Evolutionary conservation across 1,140 invertebrate species (phyloP).

Genomic region (Solenopsis fugax): DNA sequence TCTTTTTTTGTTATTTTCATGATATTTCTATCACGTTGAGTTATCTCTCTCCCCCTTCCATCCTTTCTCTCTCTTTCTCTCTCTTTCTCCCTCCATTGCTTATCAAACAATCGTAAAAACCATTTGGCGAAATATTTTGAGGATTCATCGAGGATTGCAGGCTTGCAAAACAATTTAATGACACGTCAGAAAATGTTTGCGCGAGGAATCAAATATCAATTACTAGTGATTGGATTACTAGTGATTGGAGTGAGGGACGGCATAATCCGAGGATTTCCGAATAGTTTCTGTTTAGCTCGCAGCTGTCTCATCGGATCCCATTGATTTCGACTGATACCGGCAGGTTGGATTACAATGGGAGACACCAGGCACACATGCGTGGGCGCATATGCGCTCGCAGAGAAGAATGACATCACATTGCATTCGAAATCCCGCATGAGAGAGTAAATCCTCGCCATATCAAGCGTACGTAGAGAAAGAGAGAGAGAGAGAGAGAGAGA

Average conservation of each 20-base stretch:
- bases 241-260: constrained; percentile 7
- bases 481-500: background rate
- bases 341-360: constrained; percentile 66
- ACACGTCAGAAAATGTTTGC: constrained; percentile 37
- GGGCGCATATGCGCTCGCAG: constrained; percentile 59
- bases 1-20: background rate
- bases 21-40: constrained; percentile 4
- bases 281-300: constrained; percentile 67
- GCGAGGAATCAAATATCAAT: constrained; percentile 58
- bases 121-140: constrained; percentile 21
- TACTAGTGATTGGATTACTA: constrained; percentile 37
- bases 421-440: constrained; percentile 43
- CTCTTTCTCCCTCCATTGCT: background rate
- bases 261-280: constrained; percentile 33
- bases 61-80: background rate
- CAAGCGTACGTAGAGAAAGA: background rate
- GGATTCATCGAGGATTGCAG: background rate
- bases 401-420: constrained; percentile 63
- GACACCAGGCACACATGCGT: constrained; percentile 8
- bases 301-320: constrained; percentile 69
- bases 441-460: constrained; percentile 12
- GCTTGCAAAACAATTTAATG: constrained; percentile 7
- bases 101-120: constrained; percentile 33
- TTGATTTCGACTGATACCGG: constrained; percentile 71
- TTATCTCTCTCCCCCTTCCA: background rate